These are phyloP conservation scores for Metopia argyrocephala DNA, from an alignment of 2,888 invertebrate genomes.

Conservation along the genomic window DNA sequence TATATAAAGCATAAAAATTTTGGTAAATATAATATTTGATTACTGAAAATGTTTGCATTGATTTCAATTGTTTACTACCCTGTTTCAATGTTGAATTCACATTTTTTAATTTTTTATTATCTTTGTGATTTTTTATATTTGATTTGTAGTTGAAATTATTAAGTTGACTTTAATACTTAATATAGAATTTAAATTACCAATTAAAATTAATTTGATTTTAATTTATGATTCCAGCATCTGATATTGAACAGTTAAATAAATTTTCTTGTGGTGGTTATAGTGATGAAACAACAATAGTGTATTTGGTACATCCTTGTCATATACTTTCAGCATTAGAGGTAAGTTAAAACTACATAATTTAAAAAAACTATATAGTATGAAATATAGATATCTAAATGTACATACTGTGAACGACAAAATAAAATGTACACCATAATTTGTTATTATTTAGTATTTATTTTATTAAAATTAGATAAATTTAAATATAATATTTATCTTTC, in stretches of 20 bases:
- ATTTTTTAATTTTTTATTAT: conserved; percentile 13
- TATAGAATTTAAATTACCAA: not conserved
- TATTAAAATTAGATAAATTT: too few species aligned
- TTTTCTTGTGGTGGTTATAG: conserved; percentile 91
- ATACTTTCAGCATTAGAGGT: conserved; percentile 91
- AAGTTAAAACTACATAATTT: too few species aligned
- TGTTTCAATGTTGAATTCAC: not conserved
- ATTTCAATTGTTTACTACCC: not conserved
- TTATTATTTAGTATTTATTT: too few species aligned
- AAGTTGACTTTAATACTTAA: not conserved
- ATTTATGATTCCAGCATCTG: conserved; percentile 80
- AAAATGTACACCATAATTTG: too few species aligned
- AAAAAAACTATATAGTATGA: too few species aligned
- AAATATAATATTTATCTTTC: too few species aligned
- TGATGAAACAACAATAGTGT: conserved; percentile 91
- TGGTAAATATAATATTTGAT: not conserved
- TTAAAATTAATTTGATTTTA: not conserved
- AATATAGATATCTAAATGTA: too few species aligned
- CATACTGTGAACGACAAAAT: too few species aligned
- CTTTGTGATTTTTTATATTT: conserved; percentile 5
- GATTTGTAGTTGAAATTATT: conserved; percentile 3
- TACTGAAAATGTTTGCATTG: not conserved
- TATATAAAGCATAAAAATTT: not conserved
- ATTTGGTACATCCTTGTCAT: conserved; percentile 92
- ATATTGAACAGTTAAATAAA: conserved; percentile 89